phyloP scores from a whole-genome alignment of 37 sponge, comb jelly and placozoan species.

The Theonella swinhoei region DNA sequence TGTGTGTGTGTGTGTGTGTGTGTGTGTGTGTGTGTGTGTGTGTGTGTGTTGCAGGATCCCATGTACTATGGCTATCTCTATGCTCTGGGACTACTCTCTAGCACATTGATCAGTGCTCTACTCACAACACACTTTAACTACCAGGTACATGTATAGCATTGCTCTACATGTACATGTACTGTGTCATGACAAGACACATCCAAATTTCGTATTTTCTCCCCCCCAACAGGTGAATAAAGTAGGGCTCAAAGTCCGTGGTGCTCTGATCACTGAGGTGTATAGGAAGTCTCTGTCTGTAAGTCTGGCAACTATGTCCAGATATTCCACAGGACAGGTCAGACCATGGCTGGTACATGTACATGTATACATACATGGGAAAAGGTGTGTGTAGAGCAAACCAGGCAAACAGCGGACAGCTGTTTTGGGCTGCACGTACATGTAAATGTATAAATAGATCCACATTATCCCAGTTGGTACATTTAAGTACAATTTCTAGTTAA shows the following conservation, averaged over 20 bases:
- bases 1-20: not conserved
- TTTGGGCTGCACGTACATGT: too few relatives aligned
- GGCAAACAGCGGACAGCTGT: too few relatives aligned
- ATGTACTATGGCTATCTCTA: constrained; percentile 79
- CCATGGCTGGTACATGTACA: not conserved
- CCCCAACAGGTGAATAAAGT: constrained; percentile 88
- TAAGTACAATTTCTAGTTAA: too few relatives aligned
- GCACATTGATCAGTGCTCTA: constrained; percentile 71
- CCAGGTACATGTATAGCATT: constrained; percentile 49
- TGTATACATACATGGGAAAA: too few relatives aligned
- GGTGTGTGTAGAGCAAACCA: too few relatives aligned
- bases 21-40: constrained; percentile 1
- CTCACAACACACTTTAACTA: constrained; percentile 76
- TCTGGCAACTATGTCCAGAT: constrained; percentile 57
- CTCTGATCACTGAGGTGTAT: constrained; percentile 87
- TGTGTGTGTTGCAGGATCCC: constrained; percentile 61
- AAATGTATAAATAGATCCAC: too few relatives aligned
- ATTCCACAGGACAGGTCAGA: constrained; percentile 82
- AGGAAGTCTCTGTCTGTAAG: constrained; percentile 85
- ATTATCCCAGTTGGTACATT: too few relatives aligned
- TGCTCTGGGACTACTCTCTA: constrained; percentile 74
- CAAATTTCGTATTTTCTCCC: too few relatives aligned
- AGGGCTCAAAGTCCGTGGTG: constrained; percentile 75
- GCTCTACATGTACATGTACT: too few relatives aligned
- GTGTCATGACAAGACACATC: too few relatives aligned